Conservation (phyloP, 1,140 invertebrate species). For the Cydia splendana region DNA sequence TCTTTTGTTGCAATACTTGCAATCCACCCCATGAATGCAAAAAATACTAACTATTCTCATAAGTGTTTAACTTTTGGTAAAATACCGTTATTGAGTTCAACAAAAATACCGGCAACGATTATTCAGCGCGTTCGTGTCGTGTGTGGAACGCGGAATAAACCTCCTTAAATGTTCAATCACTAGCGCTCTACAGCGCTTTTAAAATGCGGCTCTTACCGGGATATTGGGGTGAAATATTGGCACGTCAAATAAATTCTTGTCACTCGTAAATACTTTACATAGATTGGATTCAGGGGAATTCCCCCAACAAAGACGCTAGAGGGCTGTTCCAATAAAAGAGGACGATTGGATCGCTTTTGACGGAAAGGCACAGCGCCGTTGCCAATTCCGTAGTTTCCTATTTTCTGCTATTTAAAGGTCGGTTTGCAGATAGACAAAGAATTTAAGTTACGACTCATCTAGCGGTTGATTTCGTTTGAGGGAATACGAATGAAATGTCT, state of each 20-base stretch:
- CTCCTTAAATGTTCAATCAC: slow-evolving; percentile 23
- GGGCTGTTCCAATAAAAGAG: slow-evolving; percentile 65
- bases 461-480: background rate
- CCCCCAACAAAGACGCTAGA: slow-evolving; percentile 62
- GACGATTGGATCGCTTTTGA: slow-evolving; percentile 66
- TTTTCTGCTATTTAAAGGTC: slow-evolving; percentile 42
- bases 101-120: too few species aligned
- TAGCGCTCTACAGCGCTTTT: slow-evolving; percentile 29
- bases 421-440: slow-evolving; percentile 36
- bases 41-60: too few species aligned
- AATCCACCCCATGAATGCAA: too few species aligned
- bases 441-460: slow-evolving; percentile 37
- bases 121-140: background rate
- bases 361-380: slow-evolving; percentile 53
- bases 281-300: slow-evolving; percentile 62
- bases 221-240: slow-evolving; percentile 54
- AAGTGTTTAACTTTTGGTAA: too few species aligned
- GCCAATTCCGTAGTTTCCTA: slow-evolving; percentile 46
- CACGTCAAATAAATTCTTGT: slow-evolving; percentile 65
- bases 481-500: background rate
- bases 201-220: slow-evolving; percentile 38
- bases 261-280: slow-evolving; percentile 69
- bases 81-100: too few species aligned
- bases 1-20: too few species aligned
- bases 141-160: slow-evolving; percentile 6